Evolutionary conservation across 2,888 invertebrate species (phyloP).

Genomic region (Ectemnius cavifrons): DNA sequence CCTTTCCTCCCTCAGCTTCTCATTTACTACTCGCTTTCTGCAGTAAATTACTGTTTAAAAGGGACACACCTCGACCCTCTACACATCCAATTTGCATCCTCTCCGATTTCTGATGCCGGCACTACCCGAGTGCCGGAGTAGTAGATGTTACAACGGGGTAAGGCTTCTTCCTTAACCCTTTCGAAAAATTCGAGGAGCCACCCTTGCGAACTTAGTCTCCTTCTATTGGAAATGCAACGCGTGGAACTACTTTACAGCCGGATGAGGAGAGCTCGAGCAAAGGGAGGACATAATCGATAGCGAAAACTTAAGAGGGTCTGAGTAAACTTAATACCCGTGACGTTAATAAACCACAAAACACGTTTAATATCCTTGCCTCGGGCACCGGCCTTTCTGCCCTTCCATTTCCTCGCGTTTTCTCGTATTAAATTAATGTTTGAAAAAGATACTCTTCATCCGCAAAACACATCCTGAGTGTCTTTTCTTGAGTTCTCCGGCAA

Average conservation of each 20-base stretch:
- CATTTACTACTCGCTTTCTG: neutral
- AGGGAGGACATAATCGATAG: neutral
- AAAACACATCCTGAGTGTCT: constrained; percentile 12
- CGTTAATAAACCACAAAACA: constrained; percentile 25
- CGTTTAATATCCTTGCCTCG: constrained; percentile 25
- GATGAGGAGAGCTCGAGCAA: too few relatives aligned
- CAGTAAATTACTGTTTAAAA: too few relatives aligned
- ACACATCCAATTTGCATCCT: too few relatives aligned
- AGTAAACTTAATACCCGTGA: constrained; percentile 27
- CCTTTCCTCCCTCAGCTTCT: neutral
- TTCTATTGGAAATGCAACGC: too few relatives aligned
- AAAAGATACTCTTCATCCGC: constrained; percentile 29
- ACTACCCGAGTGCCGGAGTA: too few relatives aligned
- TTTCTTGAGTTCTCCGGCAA: constrained; percentile 26
- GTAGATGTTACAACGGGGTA: too few relatives aligned
- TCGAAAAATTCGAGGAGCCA: too few relatives aligned
- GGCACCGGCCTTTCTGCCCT: neutral
- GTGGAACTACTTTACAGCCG: too few relatives aligned
- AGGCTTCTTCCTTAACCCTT: too few relatives aligned
- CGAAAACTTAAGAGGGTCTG: constrained; percentile 22
- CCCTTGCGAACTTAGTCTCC: too few relatives aligned
- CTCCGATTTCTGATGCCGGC: too few relatives aligned
- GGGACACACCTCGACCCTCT: too few relatives aligned
- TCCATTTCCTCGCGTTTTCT: constrained; percentile 22
- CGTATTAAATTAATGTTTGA: constrained; percentile 36